Evolutionary conservation across 2,888 invertebrate genomes (phyloP).

Genomic region (Brachyopa scutellaris): DNA sequence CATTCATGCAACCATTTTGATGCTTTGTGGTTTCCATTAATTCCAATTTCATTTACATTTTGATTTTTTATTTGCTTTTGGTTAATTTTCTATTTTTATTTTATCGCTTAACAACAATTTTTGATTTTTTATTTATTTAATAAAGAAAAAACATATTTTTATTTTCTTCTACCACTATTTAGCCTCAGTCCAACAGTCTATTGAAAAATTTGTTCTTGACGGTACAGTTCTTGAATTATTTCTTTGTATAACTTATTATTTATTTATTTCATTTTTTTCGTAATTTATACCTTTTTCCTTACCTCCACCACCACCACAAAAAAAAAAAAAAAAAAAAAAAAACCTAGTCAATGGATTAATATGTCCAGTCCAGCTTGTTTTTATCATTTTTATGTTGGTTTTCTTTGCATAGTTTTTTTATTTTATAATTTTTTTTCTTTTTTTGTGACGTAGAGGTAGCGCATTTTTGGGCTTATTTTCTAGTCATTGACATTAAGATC

Average conservation of each 20-base stretch:
- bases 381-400: slow-evolving; percentile 63
- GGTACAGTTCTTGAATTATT: slow-evolving; percentile 81
- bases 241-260: slow-evolving; percentile 70
- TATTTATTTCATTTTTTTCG: slow-evolving; percentile 58
- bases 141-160: slow-evolving; percentile 74
- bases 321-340: slow-evolving; percentile 12
- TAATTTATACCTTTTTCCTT: slow-evolving; percentile 33
- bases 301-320: not conserved
- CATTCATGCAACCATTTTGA: slow-evolving; percentile 41
- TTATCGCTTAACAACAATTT: slow-evolving; percentile 75
- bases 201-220: slow-evolving; percentile 82
- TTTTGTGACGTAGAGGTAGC: slow-evolving; percentile 38
- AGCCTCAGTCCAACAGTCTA: slow-evolving; percentile 85
- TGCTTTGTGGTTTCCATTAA: slow-evolving; percentile 53
- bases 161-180: slow-evolving; percentile 80
- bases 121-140: slow-evolving; percentile 77
- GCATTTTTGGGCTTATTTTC: slow-evolving; percentile 24
- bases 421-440: slow-evolving; percentile 30
- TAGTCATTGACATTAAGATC: slow-evolving; percentile 15
- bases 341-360: slow-evolving; percentile 2
- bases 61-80: slow-evolving; percentile 42
- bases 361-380: slow-evolving; percentile 45
- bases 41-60: slow-evolving; percentile 47
- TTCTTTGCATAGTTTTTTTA: slow-evolving; percentile 47
- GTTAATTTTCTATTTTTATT: slow-evolving; percentile 39